Evolutionary conservation across 2,888 invertebrate species (phyloP), one percentile per base, ranked within the genome.

Genomic region (Idaea aversata): DNA sequence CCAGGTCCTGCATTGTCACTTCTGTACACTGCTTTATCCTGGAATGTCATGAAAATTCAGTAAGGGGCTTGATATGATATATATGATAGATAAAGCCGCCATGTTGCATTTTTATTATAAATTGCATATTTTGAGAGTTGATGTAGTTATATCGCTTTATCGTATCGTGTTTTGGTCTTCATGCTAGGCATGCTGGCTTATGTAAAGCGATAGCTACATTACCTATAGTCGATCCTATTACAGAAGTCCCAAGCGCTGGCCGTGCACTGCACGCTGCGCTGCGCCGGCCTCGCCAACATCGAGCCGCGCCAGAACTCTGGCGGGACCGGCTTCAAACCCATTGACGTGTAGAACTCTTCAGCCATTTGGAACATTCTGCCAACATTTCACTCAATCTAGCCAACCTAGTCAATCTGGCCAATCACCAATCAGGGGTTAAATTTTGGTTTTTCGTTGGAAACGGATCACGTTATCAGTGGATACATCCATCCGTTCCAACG

Each of bases 241-340:
- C 96, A 97, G 87, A 97, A 97, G 85, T 98, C 97, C 97, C 97
- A 97, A 0, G 97, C 96, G 68, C 96, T 96, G 0, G 96, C 94
- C 0, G 95, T 95, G 76, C 96, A 97, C 73, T 96, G 95, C 0
- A 95, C 95, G 83, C 94, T 95, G 69, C 96, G 93, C 72, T 96
- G 95, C 15, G 94, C 85, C 0, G 98, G 97, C 67, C 96, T 94
- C 72, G 95, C 95, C 38, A 98, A 90, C 94, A 98, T 94, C 0
- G 97, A 97, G 35, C 95, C 94, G 59, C 95, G 94, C 97, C 98
- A 98, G 91, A 98, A 98, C 86, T 96, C 96, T 0, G 96, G 95
- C 0, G 97, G 95, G 91, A 96, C 96, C 0, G 96, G 95, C 78
- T 95, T 95, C 78, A 98, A 89, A 0, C 97, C 97, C 82, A 97